Conservation (phyloP, 2,888 invertebrate genomes). For the Nysson spinosus region DNA sequence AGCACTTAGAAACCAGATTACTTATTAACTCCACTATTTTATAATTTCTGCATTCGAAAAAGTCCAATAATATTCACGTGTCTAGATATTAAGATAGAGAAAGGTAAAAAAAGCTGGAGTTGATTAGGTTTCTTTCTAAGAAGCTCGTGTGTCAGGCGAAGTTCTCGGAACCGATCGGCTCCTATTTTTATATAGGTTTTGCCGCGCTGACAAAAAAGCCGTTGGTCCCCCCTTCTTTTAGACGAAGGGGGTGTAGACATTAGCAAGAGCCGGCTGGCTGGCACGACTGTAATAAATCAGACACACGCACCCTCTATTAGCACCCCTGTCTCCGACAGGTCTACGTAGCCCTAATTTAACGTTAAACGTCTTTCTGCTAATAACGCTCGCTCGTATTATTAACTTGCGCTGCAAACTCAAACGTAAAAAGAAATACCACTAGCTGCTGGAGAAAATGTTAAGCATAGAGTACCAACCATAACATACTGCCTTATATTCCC, state of each 20-base stretch:
- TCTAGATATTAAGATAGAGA: too few relatives aligned
- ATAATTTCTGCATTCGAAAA: too few relatives aligned
- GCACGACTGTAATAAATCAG: constrained; percentile 70
- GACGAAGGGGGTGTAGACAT: constrained; percentile 47
- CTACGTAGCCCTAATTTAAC: constrained; percentile 70
- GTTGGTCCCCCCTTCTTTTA: constrained; percentile 48
- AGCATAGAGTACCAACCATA: too few relatives aligned
- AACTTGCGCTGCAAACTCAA: constrained; percentile 35
- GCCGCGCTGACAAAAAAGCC: constrained; percentile 41
- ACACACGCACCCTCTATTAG: constrained; percentile 73
- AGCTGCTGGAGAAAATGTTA: too few relatives aligned
- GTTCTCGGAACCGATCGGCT: constrained; percentile 40
- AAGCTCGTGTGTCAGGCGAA: constrained; percentile 15
- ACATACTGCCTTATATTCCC: too few relatives aligned
- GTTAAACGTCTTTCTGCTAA: constrained; percentile 70
- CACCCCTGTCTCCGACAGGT: constrained; percentile 70
- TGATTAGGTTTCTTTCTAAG: too few relatives aligned
- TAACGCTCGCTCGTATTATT: constrained; percentile 64
- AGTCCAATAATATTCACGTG: too few relatives aligned
- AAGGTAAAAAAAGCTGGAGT: too few relatives aligned
- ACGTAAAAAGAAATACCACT: too few relatives aligned
- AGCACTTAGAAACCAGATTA: too few relatives aligned
- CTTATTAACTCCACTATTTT: too few relatives aligned
- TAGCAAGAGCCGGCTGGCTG: constrained; percentile 53
- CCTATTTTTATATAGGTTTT: constrained; percentile 55